Base-by-base conservation (phyloP, 2,113 vertebrate genomes). In the Callaeas wilsoni region DNA sequence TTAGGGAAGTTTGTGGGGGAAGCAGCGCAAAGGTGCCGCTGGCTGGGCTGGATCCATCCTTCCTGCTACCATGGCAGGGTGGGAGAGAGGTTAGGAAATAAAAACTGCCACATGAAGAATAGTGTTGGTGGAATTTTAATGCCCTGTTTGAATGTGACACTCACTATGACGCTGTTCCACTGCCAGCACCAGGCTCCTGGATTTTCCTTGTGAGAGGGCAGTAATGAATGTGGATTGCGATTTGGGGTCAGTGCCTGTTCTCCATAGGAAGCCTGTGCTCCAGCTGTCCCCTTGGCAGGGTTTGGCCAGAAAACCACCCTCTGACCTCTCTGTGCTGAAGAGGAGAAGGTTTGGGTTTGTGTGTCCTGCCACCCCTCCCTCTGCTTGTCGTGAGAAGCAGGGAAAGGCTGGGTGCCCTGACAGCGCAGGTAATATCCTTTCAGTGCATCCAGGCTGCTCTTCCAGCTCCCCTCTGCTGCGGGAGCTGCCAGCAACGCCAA, bases 331-430 rank as follows among this genome's bases (percentile, higher is more conserved):
- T 22, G 33, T 2, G 3, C 42, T 35, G 26, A 3, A 1, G 17
- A 49, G n/a, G 49, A 55, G 26, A 49, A 37, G 1, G 2, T 35
- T 44, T 33, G 42, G 26, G 5, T n/a, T 81, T 80, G 30, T 19
- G 12, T 10, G 16, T 59, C 39, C 25, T 83, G 41, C 16, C 26
- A 27, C 33, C 27, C 14, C 52, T 65, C n/a, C 29, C 14, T 70
- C 62, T 50, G 55, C 39, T 52, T 3, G 1, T 13, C 4, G 10
- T 7, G 64, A 49, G 55, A n/a, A 73, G 19, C 0, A 0, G 29
- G 27, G 39, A 63, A 84, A 44, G 4, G 12, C 0, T 44, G 42
- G 37, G 53, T 62, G 59, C 35, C 32, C 49, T 41, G 33, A 6
- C 7, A 14, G 4, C 5, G 42, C 19, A 30, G 37, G 20, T 1